These are phyloP conservation scores for Myotis myotis DNA, from an alignment of 2,797 vertebrate species.

Conservation along the genomic window DNA sequence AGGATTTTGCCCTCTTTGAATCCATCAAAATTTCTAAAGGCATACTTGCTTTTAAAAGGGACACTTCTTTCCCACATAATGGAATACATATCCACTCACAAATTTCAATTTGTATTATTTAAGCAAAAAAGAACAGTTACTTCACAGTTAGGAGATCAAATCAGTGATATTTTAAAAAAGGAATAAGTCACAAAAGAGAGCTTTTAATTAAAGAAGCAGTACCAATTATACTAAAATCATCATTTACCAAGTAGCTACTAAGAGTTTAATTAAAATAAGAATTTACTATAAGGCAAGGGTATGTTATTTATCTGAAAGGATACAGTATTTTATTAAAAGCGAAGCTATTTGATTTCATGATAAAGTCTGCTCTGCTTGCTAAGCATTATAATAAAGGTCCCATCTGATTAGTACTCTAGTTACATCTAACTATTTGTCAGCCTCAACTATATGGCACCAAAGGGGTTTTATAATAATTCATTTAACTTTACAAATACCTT, in stretches of 20 bases:
- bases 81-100: constrained; percentile 41
- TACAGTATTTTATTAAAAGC: constrained; percentile 23
- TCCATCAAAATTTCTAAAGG: constrained; percentile 37
- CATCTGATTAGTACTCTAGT: not conserved
- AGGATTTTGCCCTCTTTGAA: constrained; percentile 12
- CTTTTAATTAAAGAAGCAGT: constrained; percentile 49
- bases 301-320: not conserved
- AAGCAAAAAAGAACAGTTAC: constrained; percentile 30
- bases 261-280: constrained; percentile 44
- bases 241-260: constrained; percentile 9
- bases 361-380: constrained; percentile 28
- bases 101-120: constrained; percentile 44
- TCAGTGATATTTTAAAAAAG: constrained; percentile 39
- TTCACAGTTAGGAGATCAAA: not conserved
- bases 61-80: constrained; percentile 25
- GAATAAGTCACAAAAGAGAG: constrained; percentile 39
- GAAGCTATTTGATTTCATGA: constrained; percentile 29
- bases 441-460: not conserved
- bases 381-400: constrained; percentile 12
- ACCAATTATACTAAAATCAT: not conserved
- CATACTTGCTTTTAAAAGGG: constrained; percentile 18
- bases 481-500: constrained; percentile 33
- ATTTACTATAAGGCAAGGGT: constrained; percentile 33
- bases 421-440: not conserved
- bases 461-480: not conserved